Evolutionary conservation across 2,888 invertebrate genomes (phyloP), one percentile per base, ranked within the genome.

Genomic region (Pristionchus japonicus): DNA sequence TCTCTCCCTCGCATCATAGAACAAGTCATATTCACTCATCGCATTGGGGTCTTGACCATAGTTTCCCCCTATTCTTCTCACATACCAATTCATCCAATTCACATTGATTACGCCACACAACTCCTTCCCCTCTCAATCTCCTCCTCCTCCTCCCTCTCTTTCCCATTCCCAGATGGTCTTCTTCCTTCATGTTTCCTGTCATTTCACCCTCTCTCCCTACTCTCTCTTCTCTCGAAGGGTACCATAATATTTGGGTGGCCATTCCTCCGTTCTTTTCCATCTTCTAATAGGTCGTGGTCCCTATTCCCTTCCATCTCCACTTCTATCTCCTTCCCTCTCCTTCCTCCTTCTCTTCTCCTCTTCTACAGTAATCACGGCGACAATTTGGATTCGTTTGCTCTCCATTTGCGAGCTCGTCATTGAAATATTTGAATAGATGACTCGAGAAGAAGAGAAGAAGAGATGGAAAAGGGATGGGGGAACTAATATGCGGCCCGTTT

Each of bases 231-330:
- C 70, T 70, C 34, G 70, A 70, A 70, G 37, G 70, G 34, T 70
- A 70, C 70, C 27, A 70, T 20, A 70, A 70, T 70, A 70, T 70
- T 70, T 37, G 52, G 31, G 70, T 70, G 61, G 61, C 27, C 61
- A 61, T 61, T 37, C 17, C 70, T 47, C 13, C 40, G 80, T 84
- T 27, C 40, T 34, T 84, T 57, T 84, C n/a, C 64, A 47, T 87
- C 77, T 83, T 64, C 40, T 77, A 57, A 80, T 84, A 70, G 31
- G 49, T 88, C 88, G 80, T 80, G 47, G 47, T 80, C 80, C 80
- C 47, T 34, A n/a, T 47, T n/a, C 34, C 47, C 47, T 40, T 40
- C 34, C 70, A 17, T 31, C 23, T 61, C 88, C 57, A 85, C 87
- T 49, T 67, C 43, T 40, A 13, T 37, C 64, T 52, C 37, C 64